Base-by-base conservation (phyloP, 2,888 invertebrate genomes). In the Drosophila meridionalis region DNA sequence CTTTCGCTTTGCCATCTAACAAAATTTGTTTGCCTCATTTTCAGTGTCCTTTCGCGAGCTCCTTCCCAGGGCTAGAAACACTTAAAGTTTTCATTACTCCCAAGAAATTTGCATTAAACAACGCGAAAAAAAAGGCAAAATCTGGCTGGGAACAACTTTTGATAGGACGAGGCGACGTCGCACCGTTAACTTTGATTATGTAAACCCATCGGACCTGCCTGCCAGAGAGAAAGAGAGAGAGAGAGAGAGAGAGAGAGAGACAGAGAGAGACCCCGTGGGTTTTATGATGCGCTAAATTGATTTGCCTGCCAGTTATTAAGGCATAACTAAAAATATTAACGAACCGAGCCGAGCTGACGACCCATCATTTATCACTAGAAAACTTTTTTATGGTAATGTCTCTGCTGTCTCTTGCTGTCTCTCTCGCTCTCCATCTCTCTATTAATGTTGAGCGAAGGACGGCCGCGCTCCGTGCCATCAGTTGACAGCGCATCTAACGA, bases 321-420 rank as follows among this genome's bases (percentile, higher is more conserved):
- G 87, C 87, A 86, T 78, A 82, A 86, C 87, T 86, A 83, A 83
- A 86, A 86, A 80, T 86, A 88, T 85, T 86, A 88, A 86, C 79
- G 78, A 86, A 68, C 73, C 78, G 59, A 57, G 59, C 69, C 72
- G 61, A 74, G 71, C 69, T 82, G 87, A 82, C 84, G 71, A 70
- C 42, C 60, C 80, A 83, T 88, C 89, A 88, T 85, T 88, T 85
- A 88, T 88, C 85, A 88, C 87, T 78, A 58, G 45, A 72, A 65
- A 77, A 57, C 66, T 77, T 64, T 63, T 76, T 70, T 76, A 79
- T 73, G 76, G 28, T 73, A 76, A 76, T 78, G 78, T 69, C 62
- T 57, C 47, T 60, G 66, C 67, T 50, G 47, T 67, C 65, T 47
- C 47, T 47, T 12, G 2, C 26, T 45, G 26, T 26, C 48, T 12